Conservation (phyloP, 2,888 invertebrate genomes). For the Dryomyza anilis region DNA sequence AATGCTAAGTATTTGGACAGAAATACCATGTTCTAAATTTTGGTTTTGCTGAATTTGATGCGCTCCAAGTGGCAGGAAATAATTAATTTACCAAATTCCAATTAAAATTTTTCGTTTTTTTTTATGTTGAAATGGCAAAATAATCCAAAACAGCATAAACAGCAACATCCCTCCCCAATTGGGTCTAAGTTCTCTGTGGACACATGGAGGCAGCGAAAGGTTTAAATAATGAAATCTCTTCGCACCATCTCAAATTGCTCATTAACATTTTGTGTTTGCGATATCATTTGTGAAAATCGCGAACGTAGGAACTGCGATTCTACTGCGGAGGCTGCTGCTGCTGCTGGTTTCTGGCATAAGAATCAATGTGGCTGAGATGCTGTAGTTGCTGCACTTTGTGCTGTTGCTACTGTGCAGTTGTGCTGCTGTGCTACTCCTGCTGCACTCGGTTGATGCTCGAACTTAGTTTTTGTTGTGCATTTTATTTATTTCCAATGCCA, state of each 20-base stretch:
- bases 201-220: too few species aligned
- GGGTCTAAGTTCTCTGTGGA: not conserved
- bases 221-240: slow-evolving; percentile 57
- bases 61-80: slow-evolving; percentile 27
- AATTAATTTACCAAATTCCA: slow-evolving; percentile 34
- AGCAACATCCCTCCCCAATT: not conserved
- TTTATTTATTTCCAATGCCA: slow-evolving; percentile 12
- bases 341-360: too few species aligned
- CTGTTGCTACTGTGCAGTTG: not conserved
- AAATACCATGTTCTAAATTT: too few species aligned
- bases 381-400: not conserved
- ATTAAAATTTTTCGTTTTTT: slow-evolving; percentile 31
- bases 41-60: too few species aligned
- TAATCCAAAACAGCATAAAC: not conserved
- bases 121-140: not conserved
- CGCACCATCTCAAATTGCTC: slow-evolving; percentile 63
- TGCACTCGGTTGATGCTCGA: slow-evolving; percentile 1
- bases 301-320: slow-evolving; percentile 10
- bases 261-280: slow-evolving; percentile 62
- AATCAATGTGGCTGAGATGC: not conserved
- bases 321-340: not conserved
- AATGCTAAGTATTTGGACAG: too few species aligned
- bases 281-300: slow-evolving; percentile 62
- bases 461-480: slow-evolving; percentile 4
- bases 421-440: not conserved